Conservation (phyloP, 2,888 invertebrate species). For the Ichneumoninae sp. region DNA sequence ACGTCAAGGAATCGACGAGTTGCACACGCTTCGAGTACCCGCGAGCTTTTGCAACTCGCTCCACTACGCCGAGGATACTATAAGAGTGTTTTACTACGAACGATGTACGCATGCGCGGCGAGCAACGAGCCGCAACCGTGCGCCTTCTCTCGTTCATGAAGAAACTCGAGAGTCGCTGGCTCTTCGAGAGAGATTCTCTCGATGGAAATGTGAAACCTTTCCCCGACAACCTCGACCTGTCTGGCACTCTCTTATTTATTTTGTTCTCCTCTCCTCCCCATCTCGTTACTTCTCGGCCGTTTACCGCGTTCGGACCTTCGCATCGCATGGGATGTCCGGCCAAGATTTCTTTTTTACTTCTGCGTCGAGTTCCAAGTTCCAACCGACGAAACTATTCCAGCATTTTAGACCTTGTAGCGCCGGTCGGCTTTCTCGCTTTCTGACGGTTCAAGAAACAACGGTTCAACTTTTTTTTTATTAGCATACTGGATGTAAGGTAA, state of each 20-base stretch:
- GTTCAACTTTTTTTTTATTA: background rate
- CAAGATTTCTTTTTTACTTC: background rate
- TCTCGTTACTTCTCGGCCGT: background rate
- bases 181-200: constrained; percentile 1
- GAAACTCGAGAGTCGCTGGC: background rate
- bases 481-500: too few species aligned
- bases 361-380: background rate
- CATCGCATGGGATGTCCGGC: background rate
- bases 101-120: background rate
- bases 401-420: background rate
- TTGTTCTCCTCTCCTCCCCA: background rate
- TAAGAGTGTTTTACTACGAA: constrained; percentile 1
- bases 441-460: background rate
- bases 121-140: background rate
- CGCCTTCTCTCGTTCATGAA: background rate
- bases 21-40: background rate
- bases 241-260: constrained; percentile 24
- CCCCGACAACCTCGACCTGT: constrained; percentile 44
- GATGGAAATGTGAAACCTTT: constrained; percentile 12
- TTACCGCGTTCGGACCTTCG: background rate
- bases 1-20: background rate
- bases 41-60: background rate
- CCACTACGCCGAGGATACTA: background rate
- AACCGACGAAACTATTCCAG: background rate
- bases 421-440: background rate